These are phyloP conservation scores for Scomberomorus guttatus DNA, from an alignment of 2,797 vertebrate species.

Conservation along the genomic window DNA sequence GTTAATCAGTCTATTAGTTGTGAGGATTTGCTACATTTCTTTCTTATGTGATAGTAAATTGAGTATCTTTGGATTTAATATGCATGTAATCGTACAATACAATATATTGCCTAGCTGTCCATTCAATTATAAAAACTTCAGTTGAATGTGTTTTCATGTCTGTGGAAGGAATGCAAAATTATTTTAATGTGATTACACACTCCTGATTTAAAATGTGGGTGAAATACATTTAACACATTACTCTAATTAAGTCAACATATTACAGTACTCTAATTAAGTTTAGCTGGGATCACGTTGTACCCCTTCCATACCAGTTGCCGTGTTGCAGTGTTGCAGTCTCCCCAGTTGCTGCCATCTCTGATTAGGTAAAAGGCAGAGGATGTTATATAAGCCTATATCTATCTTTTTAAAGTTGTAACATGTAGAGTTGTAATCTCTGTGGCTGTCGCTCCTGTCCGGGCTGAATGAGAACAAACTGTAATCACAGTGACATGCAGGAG, in stretches of 20 bases:
- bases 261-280: background rate
- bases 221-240: background rate
- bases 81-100: background rate
- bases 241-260: background rate
- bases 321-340: background rate
- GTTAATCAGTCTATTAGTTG: too few relatives aligned
- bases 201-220: background rate
- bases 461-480: constrained; percentile 47
- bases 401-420: constrained; percentile 36
- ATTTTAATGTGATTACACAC: too few relatives aligned
- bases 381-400: constrained; percentile 54
- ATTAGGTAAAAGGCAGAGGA: constrained; percentile 10
- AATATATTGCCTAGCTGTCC: background rate
- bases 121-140: background rate
- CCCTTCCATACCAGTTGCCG: background rate
- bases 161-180: background rate
- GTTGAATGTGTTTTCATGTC: too few relatives aligned
- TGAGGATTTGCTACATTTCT: too few relatives aligned
- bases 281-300: background rate
- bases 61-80: background rate
- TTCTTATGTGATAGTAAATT: too few relatives aligned
- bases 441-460: constrained; percentile 47
- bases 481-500: constrained; percentile 46
- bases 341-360: constrained; percentile 33
- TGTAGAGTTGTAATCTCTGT: constrained; percentile 33